These are phyloP conservation scores for Dynastes hyllus DNA, from an alignment of 2,888 invertebrate genomes.

Conservation along the genomic window DNA sequence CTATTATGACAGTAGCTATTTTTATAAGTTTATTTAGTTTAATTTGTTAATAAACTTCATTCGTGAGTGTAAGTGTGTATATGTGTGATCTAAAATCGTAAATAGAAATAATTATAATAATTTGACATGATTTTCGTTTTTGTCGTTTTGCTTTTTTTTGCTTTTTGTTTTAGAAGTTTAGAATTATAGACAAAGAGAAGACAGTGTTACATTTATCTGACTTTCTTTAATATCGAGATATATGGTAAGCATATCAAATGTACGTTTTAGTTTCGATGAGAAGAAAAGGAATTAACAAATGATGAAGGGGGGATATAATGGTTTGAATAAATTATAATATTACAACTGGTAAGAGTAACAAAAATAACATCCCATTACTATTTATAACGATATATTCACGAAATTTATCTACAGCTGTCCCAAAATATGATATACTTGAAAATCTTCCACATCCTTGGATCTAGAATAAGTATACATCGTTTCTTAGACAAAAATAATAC, in stretches of 20 bases:
- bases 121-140: constrained; percentile 49
- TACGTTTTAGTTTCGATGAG: neutral
- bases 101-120: constrained; percentile 47
- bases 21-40: neutral
- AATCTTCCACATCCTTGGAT: neutral
- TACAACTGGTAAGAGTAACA: constrained; percentile 27
- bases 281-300: constrained; percentile 7
- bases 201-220: neutral
- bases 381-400: constrained; percentile 51
- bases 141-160: constrained; percentile 24
- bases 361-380: constrained; percentile 41
- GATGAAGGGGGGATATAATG: neutral
- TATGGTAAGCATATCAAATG: neutral
- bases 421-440: constrained; percentile 8
- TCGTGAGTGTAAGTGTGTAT: constrained; percentile 4
- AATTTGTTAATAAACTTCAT: constrained; percentile 29
- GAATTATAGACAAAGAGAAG: constrained; percentile 17
- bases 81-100: constrained; percentile 46
- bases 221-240: too few species aligned
- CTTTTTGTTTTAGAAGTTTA: constrained; percentile 10
- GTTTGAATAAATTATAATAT: constrained; percentile 16
- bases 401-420: constrained; percentile 45
- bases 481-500: too few species aligned
- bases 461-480: too few species aligned
- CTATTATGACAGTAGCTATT: constrained; percentile 49